A percentile compares a stretch with the other conserved stretches of the same genome.
These are phyloP conservation scores for Chrysotoxum bicinctum DNA, from an alignment of 2,888 invertebrate genomes.

Conservation along the genomic window DNA sequence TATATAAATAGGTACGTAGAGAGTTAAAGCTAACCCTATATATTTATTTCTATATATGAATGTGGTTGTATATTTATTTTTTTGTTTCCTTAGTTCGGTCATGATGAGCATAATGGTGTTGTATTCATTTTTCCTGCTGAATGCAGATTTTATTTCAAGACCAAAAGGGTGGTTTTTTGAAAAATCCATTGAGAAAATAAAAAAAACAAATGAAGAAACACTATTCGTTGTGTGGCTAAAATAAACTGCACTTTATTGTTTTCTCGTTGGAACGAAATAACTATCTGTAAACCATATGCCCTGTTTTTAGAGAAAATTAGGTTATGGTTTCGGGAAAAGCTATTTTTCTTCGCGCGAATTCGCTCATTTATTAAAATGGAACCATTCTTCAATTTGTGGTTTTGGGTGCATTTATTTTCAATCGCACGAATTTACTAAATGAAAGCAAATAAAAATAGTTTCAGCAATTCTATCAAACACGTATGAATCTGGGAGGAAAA, in stretches of 20 bases:
- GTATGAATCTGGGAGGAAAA: too few species aligned
- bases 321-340: too few species aligned
- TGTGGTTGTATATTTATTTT: neutral
- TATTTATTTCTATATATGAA: neutral
- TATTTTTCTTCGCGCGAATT: too few species aligned
- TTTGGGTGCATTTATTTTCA: too few species aligned
- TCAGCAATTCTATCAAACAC: too few species aligned
- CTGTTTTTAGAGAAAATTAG: too few species aligned
- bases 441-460: too few species aligned
- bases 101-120: slow-evolving; percentile 68
- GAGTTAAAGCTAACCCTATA: slow-evolving; percentile 7
- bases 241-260: neutral
- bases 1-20: neutral
- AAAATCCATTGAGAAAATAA: neutral
- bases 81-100: slow-evolving; percentile 23
- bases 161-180: slow-evolving; percentile 25
- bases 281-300: too few species aligned
- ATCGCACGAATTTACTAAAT: too few species aligned
- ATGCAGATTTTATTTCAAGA: slow-evolving; percentile 67
- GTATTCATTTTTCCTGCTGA: slow-evolving; percentile 67
- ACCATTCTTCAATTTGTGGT: too few species aligned
- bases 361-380: too few species aligned
- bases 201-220: neutral
- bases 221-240: neutral
- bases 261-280: neutral